Evolutionary conservation across 1,140 invertebrate genomes (phyloP).

Genomic region (Dermatophagoides farinae): DNA sequence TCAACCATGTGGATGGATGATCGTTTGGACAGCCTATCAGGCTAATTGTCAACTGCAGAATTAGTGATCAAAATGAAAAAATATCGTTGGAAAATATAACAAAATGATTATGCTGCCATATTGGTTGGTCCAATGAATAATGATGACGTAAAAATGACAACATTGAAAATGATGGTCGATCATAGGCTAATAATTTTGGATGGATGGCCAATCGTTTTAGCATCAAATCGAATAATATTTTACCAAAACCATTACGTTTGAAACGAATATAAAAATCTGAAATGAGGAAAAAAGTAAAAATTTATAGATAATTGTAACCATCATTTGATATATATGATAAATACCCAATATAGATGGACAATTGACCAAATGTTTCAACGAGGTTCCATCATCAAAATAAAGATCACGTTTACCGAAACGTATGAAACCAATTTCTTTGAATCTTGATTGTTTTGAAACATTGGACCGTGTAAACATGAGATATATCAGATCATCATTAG

Average conservation of each 20-base stretch:
- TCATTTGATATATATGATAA: neutral
- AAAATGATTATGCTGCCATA: constrained; percentile 13
- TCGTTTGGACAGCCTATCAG: too few relatives aligned
- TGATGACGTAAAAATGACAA: constrained; percentile 8
- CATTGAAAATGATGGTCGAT: constrained; percentile 11
- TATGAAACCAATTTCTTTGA: constrained; percentile 10
- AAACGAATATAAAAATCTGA: constrained; percentile 10
- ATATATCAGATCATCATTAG: neutral
- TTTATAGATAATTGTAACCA: neutral
- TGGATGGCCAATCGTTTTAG: neutral
- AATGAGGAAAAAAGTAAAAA: neutral
- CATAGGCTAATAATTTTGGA: constrained; percentile 1
- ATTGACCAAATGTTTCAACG: neutral
- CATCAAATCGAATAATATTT: neutral
- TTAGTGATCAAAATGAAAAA: neutral
- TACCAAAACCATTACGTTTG: constrained; percentile 8
- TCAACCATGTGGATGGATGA: too few relatives aligned
- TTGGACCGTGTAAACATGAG: neutral
- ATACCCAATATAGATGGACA: constrained; percentile 12
- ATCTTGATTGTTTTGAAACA: neutral
- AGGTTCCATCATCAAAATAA: neutral
- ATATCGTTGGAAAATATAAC: constrained; percentile 7
- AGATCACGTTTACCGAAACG: constrained; percentile 8
- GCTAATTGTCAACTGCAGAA: too few relatives aligned
- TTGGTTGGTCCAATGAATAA: constrained; percentile 1